Percentiles rank a stretch among this genome's conserved stretches.
Conservation (phyloP, 1,140 invertebrate genomes). For the Polypedilum pembai region DNA sequence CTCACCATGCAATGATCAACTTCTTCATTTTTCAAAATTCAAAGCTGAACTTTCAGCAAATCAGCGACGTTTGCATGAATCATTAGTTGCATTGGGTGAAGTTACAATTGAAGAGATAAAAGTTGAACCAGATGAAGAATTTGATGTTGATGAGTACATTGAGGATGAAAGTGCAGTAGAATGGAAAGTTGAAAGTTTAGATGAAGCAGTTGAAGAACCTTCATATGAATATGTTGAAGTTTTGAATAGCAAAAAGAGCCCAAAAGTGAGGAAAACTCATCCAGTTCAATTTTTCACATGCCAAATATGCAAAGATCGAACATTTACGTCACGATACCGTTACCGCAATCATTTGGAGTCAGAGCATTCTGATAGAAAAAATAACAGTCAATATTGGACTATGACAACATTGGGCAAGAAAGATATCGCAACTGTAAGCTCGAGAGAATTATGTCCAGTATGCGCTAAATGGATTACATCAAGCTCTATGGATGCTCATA, state of each 20-base stretch:
- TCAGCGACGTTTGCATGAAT: neutral
- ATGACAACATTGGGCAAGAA: neutral
- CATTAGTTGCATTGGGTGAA: neutral
- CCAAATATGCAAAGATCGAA: neutral
- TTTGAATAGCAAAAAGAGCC: neutral
- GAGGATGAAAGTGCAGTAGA: neutral
- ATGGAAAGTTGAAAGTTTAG: conserved; percentile 1
- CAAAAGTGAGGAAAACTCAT: neutral
- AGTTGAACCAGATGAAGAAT: neutral
- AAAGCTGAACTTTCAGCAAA: neutral
- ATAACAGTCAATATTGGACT: neutral
- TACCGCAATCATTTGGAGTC: neutral
- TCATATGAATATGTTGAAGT: neutral
- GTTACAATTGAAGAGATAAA: neutral
- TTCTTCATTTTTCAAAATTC: neutral
- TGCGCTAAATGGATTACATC: neutral
- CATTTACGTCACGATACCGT: neutral
- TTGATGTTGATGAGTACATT: neutral
- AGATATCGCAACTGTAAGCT: neutral
- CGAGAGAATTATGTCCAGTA: neutral
- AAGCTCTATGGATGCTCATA: neutral
- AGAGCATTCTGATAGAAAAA: neutral
- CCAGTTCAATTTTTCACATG: neutral
- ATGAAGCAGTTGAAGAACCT: neutral
- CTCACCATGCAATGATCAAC: neutral